Conservation (phyloP, 2,113 vertebrate species). For the Diphyllodes magnificus region DNA sequence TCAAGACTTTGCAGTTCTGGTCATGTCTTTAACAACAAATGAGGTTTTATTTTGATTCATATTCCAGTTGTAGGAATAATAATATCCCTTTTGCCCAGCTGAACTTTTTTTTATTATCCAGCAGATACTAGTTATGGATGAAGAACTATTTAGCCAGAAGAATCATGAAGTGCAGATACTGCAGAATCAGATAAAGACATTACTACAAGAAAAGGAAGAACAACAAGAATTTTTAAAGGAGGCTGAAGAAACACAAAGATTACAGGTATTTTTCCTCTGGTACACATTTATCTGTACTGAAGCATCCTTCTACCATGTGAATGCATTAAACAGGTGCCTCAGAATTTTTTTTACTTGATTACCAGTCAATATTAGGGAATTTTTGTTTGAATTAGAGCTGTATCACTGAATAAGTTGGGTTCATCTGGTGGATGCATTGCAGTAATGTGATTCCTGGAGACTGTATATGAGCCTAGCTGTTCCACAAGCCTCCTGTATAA, state of each 20-base stretch:
- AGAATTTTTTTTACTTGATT: background rate
- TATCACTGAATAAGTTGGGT: background rate
- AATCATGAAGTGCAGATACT: constrained; percentile 71
- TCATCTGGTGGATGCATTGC: background rate
- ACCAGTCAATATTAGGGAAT: background rate
- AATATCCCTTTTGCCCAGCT: background rate
- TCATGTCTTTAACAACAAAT: background rate
- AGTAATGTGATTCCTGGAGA: background rate
- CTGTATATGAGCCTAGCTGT: background rate
- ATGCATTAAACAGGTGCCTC: background rate
- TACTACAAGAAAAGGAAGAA: constrained; percentile 70
- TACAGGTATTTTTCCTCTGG: constrained; percentile 73
- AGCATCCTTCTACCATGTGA: background rate
- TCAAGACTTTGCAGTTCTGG: background rate
- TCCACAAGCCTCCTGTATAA: background rate
- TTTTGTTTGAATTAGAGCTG: background rate
- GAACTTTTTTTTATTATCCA: constrained; percentile 40
- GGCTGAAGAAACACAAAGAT: constrained; percentile 68
- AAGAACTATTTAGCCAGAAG: constrained; percentile 75
- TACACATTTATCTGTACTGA: background rate
- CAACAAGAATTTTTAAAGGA: constrained; percentile 70
- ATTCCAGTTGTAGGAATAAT: background rate
- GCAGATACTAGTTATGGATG: constrained; percentile 72
- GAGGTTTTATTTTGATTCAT: background rate
- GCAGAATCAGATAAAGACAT: constrained; percentile 67